Base-by-base conservation (phyloP, 2,113 vertebrate species). In the Phocoena sinus region DNA sequence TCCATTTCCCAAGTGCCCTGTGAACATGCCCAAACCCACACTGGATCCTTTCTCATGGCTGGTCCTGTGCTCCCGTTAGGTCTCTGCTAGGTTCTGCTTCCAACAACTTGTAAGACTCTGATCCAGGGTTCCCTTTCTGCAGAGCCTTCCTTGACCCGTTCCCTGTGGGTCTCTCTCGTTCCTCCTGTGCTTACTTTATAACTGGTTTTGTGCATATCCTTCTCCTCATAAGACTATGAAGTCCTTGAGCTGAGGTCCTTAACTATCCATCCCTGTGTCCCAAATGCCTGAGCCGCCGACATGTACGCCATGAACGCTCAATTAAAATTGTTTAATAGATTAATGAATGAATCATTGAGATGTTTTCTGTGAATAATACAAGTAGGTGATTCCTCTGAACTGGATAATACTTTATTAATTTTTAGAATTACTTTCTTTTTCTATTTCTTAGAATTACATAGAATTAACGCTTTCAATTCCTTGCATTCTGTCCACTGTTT, bases 101-200 rank as follows among this genome's bases (percentile, higher is more conserved):
- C 12, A 11, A 0, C 3, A 5, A 38, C 25, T 31, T 63, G 36
- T 41, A 41, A 47, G 65, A 47, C 9, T 41, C 14, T 21, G 63
- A 0, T 6, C 20, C 63, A 23, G 26, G 1, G 3, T 6, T n/a
- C 17, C 41, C 38, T 47, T 14, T 14, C 33, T 9, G 1, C 12
- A 13, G 47, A 70, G 53, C 25, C 50, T 31, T 18, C 50, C 60
- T 81, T 25, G 70, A 21, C 5, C 23, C 3, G 0, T 21, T 18
- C n/a, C 41, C 15, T 33, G 0, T 47, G 31, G 9, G 5, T 67
- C 41, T 31, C 38, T 20, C 2, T 76, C 36, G 15, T 53, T 26
- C 84, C 53, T 65, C n/a, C 36, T 76, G 53, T 2, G 20, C 26
- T 62, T 70, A 1, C 28, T 91, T 62, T 31, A 17, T 71, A 41